Base-by-base conservation (phyloP, 2,888 invertebrate genomes). In the Caenorhabditis sp. region DNA sequence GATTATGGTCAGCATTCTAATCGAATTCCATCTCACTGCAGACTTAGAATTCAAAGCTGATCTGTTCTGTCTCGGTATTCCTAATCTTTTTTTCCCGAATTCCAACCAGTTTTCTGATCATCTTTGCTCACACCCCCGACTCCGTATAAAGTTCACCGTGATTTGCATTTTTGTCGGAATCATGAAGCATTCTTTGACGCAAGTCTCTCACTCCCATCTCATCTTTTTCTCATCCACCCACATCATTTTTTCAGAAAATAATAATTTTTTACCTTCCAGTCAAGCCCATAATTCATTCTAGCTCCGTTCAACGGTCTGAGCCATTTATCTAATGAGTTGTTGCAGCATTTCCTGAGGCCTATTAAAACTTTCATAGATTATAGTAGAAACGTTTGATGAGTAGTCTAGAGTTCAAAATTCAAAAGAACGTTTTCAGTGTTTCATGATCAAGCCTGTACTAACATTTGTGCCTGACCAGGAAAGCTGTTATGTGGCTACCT, bases 171-270 rank as follows among this genome's bases (percentile, higher is more conserved):
- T 58, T 35, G 64, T 58, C 54, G 47, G 76, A 76, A 76, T 68
- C 76, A 76, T 76, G 75, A 54, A 75, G 75, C 76, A 68, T 61
- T 77, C 77, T 38, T 77, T 77, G 77, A 77, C 77, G 77, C 77
- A 77, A 77, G 61, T 69, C 61, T 56, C 22, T 28, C 35, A 22
- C 24, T 59, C 24, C 47, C 19, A 61, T 56, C 51, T 24, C 31
- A 10, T 35, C 38, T 51, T 70, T 24, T 56, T 58, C 63, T 63
- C 44, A 44, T 69, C 68, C 68, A 68, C 68, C 76, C 76, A 75
- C 75, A 75, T 75, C 75, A 66, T 49, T 66, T 66, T 49, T 66
- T 49, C 31, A 16, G 16, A 14, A 24, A n/a, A 22, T 19, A n/a
- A n/a, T n/a, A n/a, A 16, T 64, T 44, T 64, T 41, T 61, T 41